These are phyloP conservation scores for Macrocentrus cingulum DNA, from an alignment of 1,140 invertebrate species.

Conservation along the genomic window DNA sequence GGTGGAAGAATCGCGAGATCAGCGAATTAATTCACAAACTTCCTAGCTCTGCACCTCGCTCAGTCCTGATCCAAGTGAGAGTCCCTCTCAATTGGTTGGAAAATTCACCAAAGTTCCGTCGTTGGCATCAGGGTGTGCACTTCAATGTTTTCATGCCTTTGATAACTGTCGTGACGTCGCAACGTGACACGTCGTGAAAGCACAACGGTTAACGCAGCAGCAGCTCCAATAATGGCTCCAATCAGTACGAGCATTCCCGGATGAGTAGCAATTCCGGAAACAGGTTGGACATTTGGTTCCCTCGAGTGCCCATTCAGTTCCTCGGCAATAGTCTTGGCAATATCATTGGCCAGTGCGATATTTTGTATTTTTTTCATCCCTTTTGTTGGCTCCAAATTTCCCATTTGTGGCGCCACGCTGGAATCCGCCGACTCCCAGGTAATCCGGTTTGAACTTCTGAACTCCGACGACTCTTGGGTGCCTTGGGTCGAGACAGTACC, in stretches of 20 bases:
- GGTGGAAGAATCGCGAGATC: too few relatives aligned
- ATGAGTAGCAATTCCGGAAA: constrained; percentile 44
- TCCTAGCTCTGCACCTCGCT: not conserved
- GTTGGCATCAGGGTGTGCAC: constrained; percentile 67
- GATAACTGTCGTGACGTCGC: constrained; percentile 49
- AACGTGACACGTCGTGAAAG: constrained; percentile 45
- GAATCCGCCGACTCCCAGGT: not conserved
- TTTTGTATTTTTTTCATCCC: constrained; percentile 11
- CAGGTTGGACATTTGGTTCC: constrained; percentile 41
- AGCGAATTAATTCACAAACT: constrained; percentile 20
- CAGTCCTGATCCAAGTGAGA: constrained; percentile 10
- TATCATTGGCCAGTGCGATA: constrained; percentile 26
- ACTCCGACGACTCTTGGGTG: too few relatives aligned
- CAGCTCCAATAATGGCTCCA: constrained; percentile 42
- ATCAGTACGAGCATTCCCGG: constrained; percentile 58
- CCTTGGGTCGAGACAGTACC: too few relatives aligned
- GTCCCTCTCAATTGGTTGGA: constrained; percentile 9
- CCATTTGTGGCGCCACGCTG: not conserved
- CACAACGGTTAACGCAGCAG: constrained; percentile 54
- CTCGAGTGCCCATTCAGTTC: constrained; percentile 50
- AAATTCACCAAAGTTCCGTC: constrained; percentile 71
- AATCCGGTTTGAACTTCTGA: constrained; percentile 6
- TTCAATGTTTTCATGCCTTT: constrained; percentile 66
- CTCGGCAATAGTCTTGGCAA: constrained; percentile 47
- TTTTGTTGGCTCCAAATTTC: not conserved